These are phyloP conservation scores for Macropis europaea DNA, from an alignment of 2,888 invertebrate species.

Conservation along the genomic window DNA sequence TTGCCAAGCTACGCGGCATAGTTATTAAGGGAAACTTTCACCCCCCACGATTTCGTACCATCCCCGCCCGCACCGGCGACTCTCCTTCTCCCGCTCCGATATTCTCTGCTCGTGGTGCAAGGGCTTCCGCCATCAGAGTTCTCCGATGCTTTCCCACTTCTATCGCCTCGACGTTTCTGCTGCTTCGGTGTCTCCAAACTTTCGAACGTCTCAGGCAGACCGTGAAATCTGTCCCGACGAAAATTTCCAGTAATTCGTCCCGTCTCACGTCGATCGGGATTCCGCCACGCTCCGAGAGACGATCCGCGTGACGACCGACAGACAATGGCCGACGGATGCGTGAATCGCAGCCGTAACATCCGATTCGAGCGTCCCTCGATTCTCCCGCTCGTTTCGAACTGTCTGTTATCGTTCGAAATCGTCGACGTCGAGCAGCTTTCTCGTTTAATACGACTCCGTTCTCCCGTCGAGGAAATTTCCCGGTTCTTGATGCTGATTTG, in stretches of 20 bases:
- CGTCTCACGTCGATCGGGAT: constrained; percentile 49
- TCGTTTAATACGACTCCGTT: too few species aligned
- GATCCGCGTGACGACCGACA: constrained; percentile 33
- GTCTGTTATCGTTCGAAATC: not conserved
- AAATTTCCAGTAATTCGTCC: constrained; percentile 68
- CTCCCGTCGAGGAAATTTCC: too few species aligned
- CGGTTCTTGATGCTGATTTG: too few species aligned
- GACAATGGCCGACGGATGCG: constrained; percentile 44
- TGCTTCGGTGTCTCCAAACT: constrained; percentile 70
- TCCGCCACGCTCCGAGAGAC: not conserved
- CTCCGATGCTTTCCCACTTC: constrained; percentile 39
- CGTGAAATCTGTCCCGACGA: constrained; percentile 74
- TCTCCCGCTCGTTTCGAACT: not conserved
- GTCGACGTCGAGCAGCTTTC: too few species aligned
- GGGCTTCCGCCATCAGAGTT: constrained; percentile 18
- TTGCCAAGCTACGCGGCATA: constrained; percentile 72
- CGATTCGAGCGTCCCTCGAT: not conserved
- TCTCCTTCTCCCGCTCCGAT: constrained; percentile 27
- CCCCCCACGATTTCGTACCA: constrained; percentile 56
- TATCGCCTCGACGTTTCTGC: constrained; percentile 44
- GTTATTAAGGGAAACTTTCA: constrained; percentile 76
- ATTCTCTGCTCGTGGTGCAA: constrained; percentile 32
- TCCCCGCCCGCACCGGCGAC: constrained; percentile 6
- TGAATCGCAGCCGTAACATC: constrained; percentile 41
- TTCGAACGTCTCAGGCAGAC: constrained; percentile 75